Evolutionary conservation across 2,888 invertebrate species (phyloP).

Genomic region (Ceratothoa steindachneri): DNA sequence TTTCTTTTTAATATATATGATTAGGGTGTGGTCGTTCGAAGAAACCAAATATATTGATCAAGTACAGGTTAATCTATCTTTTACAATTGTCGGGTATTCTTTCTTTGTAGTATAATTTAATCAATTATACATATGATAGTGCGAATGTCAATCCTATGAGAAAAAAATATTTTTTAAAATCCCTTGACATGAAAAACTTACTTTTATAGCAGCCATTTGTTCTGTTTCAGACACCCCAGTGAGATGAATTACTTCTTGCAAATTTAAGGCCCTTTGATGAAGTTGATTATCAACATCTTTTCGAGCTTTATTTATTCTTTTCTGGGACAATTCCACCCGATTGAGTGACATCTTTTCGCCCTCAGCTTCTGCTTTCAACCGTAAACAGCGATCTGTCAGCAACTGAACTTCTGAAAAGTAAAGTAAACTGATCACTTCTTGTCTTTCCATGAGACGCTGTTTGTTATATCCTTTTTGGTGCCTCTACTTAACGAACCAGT

Average conservation of each 20-base stretch:
- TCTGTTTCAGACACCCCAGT: neutral
- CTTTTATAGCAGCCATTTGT: neutral
- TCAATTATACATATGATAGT: too few species aligned
- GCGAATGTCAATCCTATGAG: too few species aligned
- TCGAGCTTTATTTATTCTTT: neutral
- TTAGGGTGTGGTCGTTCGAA: too few species aligned
- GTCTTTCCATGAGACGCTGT: too few species aligned
- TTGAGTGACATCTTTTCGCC: neutral
- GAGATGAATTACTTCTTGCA: neutral
- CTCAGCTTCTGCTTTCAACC: neutral
- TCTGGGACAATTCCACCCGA: neutral
- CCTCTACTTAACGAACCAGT: too few species aligned
- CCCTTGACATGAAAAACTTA: neutral
- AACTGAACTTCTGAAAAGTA: neutral
- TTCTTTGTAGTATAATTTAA: too few species aligned
- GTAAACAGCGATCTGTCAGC: neutral
- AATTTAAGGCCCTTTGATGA: neutral
- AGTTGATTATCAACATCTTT: neutral
- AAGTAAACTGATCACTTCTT: neutral
- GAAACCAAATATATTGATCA: too few species aligned
- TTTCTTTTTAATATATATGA: too few species aligned
- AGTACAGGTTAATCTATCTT: too few species aligned
- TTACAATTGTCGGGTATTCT: too few species aligned
- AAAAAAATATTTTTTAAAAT: too few species aligned
- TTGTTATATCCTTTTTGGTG: too few species aligned